These are phyloP conservation scores for Pterocles orientalis DNA, from an alignment of 2,113 vertebrate species.

Conservation along the genomic window DNA sequence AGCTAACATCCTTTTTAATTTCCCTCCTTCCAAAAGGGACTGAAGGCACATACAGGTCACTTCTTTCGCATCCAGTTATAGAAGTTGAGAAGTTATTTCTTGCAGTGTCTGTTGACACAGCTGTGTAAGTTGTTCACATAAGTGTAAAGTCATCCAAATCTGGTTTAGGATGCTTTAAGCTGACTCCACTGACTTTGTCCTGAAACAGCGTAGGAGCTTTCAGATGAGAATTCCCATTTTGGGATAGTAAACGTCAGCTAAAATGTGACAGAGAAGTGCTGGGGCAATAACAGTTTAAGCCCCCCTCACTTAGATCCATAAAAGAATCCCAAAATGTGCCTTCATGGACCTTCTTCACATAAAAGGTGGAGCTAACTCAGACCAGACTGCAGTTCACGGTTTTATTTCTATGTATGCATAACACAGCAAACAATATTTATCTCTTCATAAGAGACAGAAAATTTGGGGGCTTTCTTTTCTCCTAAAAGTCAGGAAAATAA, in stretches of 20 bases:
- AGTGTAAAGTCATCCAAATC: constrained; percentile 36
- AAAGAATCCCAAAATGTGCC: neutral
- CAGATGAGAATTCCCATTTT: neutral
- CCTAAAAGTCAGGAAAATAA: neutral
- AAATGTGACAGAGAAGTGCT: neutral
- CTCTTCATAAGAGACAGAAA: neutral
- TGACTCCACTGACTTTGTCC: neutral
- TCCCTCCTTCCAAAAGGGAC: neutral
- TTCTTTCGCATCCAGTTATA: neutral
- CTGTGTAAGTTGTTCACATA: neutral
- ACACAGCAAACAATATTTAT: neutral
- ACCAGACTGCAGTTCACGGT: neutral
- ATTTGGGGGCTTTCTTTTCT: neutral
- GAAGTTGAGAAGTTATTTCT: constrained; percentile 22
- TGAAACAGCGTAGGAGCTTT: neutral
- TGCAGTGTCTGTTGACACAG: constrained; percentile 39
- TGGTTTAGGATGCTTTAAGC: constrained; percentile 7
- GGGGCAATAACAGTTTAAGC: neutral
- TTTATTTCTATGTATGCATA: neutral
- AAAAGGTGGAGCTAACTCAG: neutral
- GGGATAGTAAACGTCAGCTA: neutral
- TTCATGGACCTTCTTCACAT: neutral
- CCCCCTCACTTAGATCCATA: neutral
- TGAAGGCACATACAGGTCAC: neutral
- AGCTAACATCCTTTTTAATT: neutral